Conservation (phyloP, 1,140 invertebrate species). For the Drosophila miranda region DNA sequence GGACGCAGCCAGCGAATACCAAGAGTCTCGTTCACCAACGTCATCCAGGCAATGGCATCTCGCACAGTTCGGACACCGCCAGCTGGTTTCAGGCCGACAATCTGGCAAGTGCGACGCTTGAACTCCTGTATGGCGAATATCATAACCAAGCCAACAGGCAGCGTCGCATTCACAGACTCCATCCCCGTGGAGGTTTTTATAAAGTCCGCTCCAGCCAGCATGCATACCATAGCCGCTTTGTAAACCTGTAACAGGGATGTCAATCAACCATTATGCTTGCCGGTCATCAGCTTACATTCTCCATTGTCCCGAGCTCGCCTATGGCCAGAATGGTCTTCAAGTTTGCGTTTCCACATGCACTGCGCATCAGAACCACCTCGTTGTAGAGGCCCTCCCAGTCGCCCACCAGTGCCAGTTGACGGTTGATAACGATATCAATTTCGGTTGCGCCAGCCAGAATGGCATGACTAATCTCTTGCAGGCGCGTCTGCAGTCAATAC, state of each 20-base stretch:
- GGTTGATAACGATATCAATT: constrained; percentile 98
- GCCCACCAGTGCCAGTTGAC: constrained; percentile 91
- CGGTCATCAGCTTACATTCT: constrained; percentile 85
- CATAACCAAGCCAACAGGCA: constrained; percentile 97
- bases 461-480: constrained; percentile 93
- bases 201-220: constrained; percentile 98
- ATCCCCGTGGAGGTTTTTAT: constrained; percentile 99
- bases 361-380: constrained; percentile 90
- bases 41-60: constrained; percentile 94
- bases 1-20: constrained; percentile 94
- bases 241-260: constrained; percentile 84
- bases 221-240: constrained; percentile 94
- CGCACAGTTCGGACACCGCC: constrained; percentile 95
- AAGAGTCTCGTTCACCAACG: constrained; percentile 92
- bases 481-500: constrained; percentile 90
- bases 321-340: constrained; percentile 97
- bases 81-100: constrained; percentile 98
- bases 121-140: constrained; percentile 94
- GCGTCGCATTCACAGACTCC: constrained; percentile 96
- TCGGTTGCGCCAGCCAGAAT: constrained; percentile 93
- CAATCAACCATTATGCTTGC: no score
- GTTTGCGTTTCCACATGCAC: constrained; percentile 90
- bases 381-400: constrained; percentile 93
- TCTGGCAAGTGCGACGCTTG: constrained; percentile 87
- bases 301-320: constrained; percentile 94